phyloP scores from a whole-genome alignment of 2,888 invertebrate genomes.

The Lycophotia porphyrea region DNA sequence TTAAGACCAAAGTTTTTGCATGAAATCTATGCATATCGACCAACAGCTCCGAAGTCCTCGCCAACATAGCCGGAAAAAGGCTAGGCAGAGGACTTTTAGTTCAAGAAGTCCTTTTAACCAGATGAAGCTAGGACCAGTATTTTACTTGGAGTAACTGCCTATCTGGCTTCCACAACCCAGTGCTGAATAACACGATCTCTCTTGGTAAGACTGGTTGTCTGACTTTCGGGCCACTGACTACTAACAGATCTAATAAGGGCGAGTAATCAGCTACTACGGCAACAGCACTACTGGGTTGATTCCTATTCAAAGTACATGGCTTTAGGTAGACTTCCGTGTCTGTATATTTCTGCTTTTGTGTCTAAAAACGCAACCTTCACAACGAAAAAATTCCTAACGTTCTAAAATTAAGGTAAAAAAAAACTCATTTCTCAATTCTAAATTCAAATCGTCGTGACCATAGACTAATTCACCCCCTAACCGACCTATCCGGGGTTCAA shows the following conservation, averaged over 20 bases:
- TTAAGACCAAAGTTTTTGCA: neutral
- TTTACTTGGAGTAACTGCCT: neutral
- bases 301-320: neutral
- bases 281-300: neutral
- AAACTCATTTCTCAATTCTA: slow-evolving; percentile 16
- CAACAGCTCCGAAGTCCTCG: neutral
- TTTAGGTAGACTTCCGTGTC: neutral
- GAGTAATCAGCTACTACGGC: neutral
- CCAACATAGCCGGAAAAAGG: too few relatives aligned
- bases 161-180: neutral
- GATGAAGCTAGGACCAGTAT: neutral
- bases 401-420: neutral
- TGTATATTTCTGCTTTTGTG: neutral
- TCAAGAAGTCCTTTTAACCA: too few relatives aligned
- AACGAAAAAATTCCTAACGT: fast-evolving
- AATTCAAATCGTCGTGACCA: slow-evolving; percentile 39
- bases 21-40: neutral
- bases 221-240: neutral
- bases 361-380: neutral
- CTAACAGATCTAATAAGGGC: neutral
- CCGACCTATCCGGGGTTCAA: slow-evolving; percentile 50
- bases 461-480: slow-evolving; percentile 52
- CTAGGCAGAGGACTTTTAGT: too few relatives aligned
- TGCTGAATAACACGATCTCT: neutral
- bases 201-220: neutral